A percentile compares a stretch with the other conserved stretches of the same genome.
Conservation (phyloP, 1,140 invertebrate genomes). For the Zaprionus lachaisei region DNA sequence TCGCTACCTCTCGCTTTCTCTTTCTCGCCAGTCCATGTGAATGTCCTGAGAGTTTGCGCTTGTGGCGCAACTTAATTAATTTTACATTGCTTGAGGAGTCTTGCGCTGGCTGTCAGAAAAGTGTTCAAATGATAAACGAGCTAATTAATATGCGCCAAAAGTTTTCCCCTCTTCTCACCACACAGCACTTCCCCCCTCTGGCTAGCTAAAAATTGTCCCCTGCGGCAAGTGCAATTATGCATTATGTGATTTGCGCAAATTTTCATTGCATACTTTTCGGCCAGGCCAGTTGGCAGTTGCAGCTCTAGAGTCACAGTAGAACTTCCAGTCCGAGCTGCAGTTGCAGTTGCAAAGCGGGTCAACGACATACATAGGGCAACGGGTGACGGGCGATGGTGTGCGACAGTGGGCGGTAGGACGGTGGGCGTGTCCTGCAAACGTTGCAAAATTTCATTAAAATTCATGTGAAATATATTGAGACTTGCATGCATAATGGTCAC, state of each 20-base stretch:
- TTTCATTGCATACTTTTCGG: slow-evolving; percentile 38
- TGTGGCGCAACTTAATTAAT: slow-evolving; percentile 79
- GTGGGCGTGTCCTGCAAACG: slow-evolving; percentile 27
- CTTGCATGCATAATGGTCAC: slow-evolving; percentile 81
- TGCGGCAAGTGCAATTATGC: slow-evolving; percentile 68
- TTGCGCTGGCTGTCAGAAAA: slow-evolving; percentile 65
- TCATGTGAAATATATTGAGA: slow-evolving; percentile 82
- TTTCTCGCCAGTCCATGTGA: slow-evolving; percentile 12
- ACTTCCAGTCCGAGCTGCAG: slow-evolving; percentile 11
- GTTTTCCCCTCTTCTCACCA: slow-evolving; percentile 34
- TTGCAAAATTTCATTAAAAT: slow-evolving; percentile 72
- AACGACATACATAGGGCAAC: slow-evolving; percentile 57
- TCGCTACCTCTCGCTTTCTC: background rate
- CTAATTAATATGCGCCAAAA: slow-evolving; percentile 78
- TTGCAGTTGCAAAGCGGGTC: slow-evolving; percentile 41
- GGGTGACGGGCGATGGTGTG: background rate
- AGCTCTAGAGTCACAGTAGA: slow-evolving; percentile 12
- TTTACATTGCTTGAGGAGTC: slow-evolving; percentile 71
- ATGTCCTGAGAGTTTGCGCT: slow-evolving; percentile 47
- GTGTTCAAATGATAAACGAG: slow-evolving; percentile 80
- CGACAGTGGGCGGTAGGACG: background rate
- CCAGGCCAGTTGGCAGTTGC: slow-evolving; percentile 10
- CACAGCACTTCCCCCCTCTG: slow-evolving; percentile 15
- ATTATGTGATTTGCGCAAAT: slow-evolving; percentile 68
- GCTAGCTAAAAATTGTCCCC: slow-evolving; percentile 10